A percentile compares a stretch with the other conserved stretches of the same genome.
phyloP scores from a whole-genome alignment of 2,888 invertebrate genomes.

The Chrysopilus asiliformis region DNA sequence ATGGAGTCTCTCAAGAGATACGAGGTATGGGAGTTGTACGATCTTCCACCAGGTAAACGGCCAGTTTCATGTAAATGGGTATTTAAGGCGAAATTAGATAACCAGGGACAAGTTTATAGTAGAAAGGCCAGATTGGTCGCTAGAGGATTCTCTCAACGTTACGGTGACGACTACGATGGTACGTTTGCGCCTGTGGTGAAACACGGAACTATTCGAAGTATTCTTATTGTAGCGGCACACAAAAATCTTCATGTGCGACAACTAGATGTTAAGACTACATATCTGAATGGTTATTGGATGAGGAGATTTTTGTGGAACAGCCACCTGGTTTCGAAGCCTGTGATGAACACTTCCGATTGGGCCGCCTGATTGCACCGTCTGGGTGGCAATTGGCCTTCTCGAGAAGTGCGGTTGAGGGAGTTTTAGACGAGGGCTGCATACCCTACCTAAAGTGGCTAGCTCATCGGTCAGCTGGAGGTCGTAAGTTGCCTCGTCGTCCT shows the following conservation, averaged over 20 bases:
- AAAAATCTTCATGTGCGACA: slow-evolving; percentile 14
- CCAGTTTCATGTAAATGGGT: neutral
- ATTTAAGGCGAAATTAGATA: neutral
- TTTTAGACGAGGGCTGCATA: too few species aligned
- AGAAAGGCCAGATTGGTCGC: slow-evolving; percentile 23
- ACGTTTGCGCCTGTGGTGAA: slow-evolving; percentile 21
- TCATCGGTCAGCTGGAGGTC: too few species aligned
- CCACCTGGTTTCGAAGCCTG: too few species aligned
- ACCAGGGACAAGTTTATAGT: too few species aligned
- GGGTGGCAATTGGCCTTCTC: too few species aligned
- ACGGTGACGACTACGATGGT: slow-evolving; percentile 21
- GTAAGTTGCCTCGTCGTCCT: too few species aligned
- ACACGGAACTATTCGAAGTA: slow-evolving; percentile 16
- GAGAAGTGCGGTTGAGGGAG: too few species aligned
- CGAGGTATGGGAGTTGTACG: neutral
- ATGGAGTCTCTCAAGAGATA: neutral
- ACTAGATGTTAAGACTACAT: slow-evolving; percentile 17
- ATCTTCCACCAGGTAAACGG: neutral
- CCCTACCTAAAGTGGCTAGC: too few species aligned
- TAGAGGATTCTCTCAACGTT: slow-evolving; percentile 21
- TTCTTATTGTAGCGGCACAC: slow-evolving; percentile 16
- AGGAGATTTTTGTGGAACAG: too few species aligned
- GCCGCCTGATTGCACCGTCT: too few species aligned
- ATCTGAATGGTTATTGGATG: slow-evolving; percentile 17
- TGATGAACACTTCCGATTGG: too few species aligned